These are phyloP conservation scores for Erethizon dorsatum DNA, from an alignment of 2,797 vertebrate genomes.

Conservation along the genomic window DNA sequence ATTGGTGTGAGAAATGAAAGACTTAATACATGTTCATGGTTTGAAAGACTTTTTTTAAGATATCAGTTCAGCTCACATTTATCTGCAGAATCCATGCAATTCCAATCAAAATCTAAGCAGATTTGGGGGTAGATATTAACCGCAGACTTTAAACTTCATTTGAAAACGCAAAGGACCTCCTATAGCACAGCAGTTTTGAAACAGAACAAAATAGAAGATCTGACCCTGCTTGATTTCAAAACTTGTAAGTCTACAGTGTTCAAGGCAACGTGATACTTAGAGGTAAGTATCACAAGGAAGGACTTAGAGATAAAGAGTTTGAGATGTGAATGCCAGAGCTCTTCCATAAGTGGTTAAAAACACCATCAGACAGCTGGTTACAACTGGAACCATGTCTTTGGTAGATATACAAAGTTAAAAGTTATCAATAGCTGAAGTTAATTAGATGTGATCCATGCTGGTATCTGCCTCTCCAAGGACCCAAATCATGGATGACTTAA, in stretches of 20 bases:
- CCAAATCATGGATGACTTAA: neutral
- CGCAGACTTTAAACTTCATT: constrained; percentile 12
- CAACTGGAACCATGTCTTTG: neutral
- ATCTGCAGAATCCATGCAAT: neutral
- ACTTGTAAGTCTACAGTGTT: neutral
- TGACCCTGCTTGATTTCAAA: neutral
- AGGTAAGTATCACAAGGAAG: neutral
- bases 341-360: neutral
- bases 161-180: neutral
- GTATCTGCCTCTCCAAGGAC: constrained; percentile 2
- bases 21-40: neutral
- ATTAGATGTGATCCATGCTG: neutral
- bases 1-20: neutral
- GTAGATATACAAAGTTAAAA: neutral
- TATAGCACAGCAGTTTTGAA: constrained; percentile 35
- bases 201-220: neutral
- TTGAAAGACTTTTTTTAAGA: neutral
- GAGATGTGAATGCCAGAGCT: neutral
- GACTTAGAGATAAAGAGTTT: neutral
- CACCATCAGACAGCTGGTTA: neutral
- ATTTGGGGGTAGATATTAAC: neutral
- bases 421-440: neutral
- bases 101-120: constrained; percentile 18
- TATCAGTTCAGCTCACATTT: neutral
- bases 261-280: too few species aligned